Conservation (phyloP, 2,113 vertebrate species). For the Podocnemis expansa region DNA sequence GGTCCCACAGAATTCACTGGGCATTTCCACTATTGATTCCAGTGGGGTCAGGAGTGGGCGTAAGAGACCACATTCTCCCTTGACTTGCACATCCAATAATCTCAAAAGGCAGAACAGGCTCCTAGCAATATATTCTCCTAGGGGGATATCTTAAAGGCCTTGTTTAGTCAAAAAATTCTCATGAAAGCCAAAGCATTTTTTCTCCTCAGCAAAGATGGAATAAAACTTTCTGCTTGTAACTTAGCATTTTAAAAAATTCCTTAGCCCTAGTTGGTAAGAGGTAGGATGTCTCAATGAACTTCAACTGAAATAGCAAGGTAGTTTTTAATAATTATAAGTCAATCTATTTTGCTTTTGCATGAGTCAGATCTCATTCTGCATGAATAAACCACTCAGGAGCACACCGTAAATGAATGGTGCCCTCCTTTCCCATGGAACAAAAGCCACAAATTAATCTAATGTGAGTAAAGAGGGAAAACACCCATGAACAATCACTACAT, state of each 20-base stretch:
- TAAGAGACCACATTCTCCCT: not conserved
- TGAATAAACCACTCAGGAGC: not conserved
- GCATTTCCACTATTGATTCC: no score
- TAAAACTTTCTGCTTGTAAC: not conserved
- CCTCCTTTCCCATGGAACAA: not conserved
- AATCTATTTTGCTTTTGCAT: fast-evolving
- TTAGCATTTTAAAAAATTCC: not conserved
- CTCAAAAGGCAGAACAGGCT: not conserved
- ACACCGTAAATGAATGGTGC: not conserved
- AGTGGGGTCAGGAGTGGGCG: no score
- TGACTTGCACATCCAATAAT: not conserved
- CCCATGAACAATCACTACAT: not conserved
- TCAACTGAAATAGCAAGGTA: not conserved
- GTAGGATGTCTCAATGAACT: not conserved
- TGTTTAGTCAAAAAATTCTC: not conserved
- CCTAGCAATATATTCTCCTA: not conserved
- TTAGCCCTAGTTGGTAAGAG: not conserved
- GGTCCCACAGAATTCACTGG: fast-evolving
- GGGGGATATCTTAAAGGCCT: no score
- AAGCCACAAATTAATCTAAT: not conserved
- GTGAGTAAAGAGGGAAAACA: not conserved
- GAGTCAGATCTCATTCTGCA: not conserved
- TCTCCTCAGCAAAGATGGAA: not conserved
- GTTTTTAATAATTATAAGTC: not conserved
- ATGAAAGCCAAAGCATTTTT: fast-evolving